Percentiles rank a stretch among this genome's conserved stretches.
Evolutionary conservation across 92 coral and sea anemone genomes (phyloP).

Genomic region (Muricea muricata): DNA sequence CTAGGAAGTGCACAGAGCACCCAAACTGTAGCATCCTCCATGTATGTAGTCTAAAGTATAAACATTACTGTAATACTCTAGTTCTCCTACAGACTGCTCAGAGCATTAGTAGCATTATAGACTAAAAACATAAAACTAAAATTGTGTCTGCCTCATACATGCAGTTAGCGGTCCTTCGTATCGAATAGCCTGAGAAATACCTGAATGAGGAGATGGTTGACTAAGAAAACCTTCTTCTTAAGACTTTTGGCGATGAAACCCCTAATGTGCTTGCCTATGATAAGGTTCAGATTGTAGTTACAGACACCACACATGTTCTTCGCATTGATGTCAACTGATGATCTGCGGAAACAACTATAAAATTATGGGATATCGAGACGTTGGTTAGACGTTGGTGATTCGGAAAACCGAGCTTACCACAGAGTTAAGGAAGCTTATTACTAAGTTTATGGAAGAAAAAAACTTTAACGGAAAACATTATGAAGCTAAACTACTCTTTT

Average conservation of each 20-base stretch:
- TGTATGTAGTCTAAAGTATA: no score
- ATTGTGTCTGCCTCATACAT: no score
- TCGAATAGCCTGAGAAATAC: no score
- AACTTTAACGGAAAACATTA: constrained; percentile 7
- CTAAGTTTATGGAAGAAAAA: constrained; percentile 6
- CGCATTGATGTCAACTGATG: neutral
- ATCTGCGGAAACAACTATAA: constrained; percentile 28
- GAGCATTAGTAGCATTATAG: neutral
- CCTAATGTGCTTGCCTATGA: constrained; percentile 30
- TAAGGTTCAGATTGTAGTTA: constrained; percentile 32
- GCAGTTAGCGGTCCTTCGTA: no score
- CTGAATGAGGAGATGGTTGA: neutral
- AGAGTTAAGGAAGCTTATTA: no score
- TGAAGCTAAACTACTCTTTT: neutral
- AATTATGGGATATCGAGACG: constrained; percentile 66
- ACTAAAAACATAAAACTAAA: neutral
- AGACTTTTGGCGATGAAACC: constrained; percentile 40
- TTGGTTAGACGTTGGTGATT: no score
- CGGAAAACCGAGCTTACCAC: constrained; percentile 7
- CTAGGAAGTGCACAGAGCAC: neutral
- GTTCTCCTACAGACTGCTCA: constrained; percentile 53
- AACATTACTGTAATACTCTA: constrained; percentile 19
- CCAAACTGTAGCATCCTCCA: neutral
- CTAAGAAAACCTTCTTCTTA: constrained; percentile 24
- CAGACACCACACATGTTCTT: constrained; percentile 5